Conservation (phyloP, 2,888 invertebrate species). For the Teinopalpus imperialis region DNA sequence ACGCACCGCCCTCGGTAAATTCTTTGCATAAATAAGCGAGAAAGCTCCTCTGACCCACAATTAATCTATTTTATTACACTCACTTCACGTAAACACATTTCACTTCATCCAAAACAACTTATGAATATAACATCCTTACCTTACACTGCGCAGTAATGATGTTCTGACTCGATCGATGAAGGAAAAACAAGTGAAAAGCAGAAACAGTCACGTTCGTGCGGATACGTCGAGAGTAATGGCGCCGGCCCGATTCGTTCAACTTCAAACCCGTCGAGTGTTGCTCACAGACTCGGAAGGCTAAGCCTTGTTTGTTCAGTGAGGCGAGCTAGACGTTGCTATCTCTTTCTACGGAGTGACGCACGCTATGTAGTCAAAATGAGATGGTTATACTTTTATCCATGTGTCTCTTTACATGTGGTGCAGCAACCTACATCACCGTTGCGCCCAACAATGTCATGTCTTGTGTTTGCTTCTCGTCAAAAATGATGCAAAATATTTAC, state of each 20-base stretch:
- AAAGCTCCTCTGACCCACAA: slow-evolving; percentile 62
- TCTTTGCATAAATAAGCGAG: slow-evolving; percentile 79
- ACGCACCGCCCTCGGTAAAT: slow-evolving; percentile 75
- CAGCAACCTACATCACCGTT: slow-evolving; percentile 76
- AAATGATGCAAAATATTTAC: slow-evolving; percentile 58
- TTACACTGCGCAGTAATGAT: slow-evolving; percentile 78
- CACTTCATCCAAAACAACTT: slow-evolving; percentile 68
- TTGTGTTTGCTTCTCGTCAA: slow-evolving; percentile 57
- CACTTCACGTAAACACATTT: slow-evolving; percentile 55
- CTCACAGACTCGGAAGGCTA: slow-evolving; percentile 73
- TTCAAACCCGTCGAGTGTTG: slow-evolving; percentile 64
- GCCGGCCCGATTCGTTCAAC: slow-evolving; percentile 63
- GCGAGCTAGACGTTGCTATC: slow-evolving; percentile 52
- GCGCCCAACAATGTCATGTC: slow-evolving; percentile 70
- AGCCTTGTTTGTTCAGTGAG: slow-evolving; percentile 76
- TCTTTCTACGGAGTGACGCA: slow-evolving; percentile 37
- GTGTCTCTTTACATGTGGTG: slow-evolving; percentile 62
- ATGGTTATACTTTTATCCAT: slow-evolving; percentile 37
- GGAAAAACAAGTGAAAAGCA: slow-evolving; percentile 68
- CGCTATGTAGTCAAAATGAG: slow-evolving; percentile 41
- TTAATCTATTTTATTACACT: slow-evolving; percentile 45
- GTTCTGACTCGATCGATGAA: slow-evolving; percentile 73
- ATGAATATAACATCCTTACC: slow-evolving; percentile 69
- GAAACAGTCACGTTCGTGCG: slow-evolving; percentile 76
- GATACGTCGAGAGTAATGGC: slow-evolving; percentile 78